phyloP scores from a whole-genome alignment of 2,888 invertebrate genomes.

The Drosophila sordidula region DNA sequence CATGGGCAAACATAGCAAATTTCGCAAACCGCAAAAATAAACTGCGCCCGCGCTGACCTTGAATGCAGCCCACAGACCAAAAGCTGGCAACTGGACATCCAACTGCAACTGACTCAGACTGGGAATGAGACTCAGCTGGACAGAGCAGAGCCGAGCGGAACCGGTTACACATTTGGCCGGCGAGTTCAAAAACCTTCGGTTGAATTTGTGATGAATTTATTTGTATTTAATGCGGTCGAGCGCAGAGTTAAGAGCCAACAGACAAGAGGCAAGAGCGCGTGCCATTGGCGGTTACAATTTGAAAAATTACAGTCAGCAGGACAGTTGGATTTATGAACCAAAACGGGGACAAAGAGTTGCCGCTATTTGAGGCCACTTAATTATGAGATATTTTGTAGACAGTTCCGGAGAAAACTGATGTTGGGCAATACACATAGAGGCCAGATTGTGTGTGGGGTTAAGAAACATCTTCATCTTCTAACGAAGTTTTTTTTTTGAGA shows the following conservation, averaged over 20 bases:
- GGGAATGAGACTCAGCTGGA: not conserved
- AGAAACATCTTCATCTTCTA: not conserved
- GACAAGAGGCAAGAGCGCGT: conserved; percentile 53
- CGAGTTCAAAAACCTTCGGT: conserved; percentile 73
- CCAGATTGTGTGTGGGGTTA: not conserved
- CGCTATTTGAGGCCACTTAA: conserved; percentile 48
- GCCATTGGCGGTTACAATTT: conserved; percentile 60
- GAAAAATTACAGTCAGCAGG: conserved; percentile 38
- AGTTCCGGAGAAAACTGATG: conserved; percentile 42
- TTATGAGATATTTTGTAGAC: conserved; percentile 59
- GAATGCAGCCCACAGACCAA: conserved; percentile 54
- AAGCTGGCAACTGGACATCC: not conserved
- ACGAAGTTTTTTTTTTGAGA: no score
- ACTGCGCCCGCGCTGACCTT: conserved; percentile 62
- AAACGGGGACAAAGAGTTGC: conserved; percentile 49
- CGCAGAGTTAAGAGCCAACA: conserved; percentile 23
- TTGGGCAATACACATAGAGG: conserved; percentile 3
- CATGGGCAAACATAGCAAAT: conserved; percentile 51
- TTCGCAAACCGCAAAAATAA: conserved; percentile 70
- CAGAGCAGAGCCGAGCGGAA: conserved; percentile 3
- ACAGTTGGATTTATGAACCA: conserved; percentile 30
- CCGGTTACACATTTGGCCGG: conserved; percentile 64
- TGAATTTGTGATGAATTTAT: conserved; percentile 73
- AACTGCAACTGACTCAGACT: conserved; percentile 40
- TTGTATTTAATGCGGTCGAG: conserved; percentile 68